Evolutionary conservation across 2,888 invertebrate species (phyloP).

Genomic region (Mythimna loreyi): DNA sequence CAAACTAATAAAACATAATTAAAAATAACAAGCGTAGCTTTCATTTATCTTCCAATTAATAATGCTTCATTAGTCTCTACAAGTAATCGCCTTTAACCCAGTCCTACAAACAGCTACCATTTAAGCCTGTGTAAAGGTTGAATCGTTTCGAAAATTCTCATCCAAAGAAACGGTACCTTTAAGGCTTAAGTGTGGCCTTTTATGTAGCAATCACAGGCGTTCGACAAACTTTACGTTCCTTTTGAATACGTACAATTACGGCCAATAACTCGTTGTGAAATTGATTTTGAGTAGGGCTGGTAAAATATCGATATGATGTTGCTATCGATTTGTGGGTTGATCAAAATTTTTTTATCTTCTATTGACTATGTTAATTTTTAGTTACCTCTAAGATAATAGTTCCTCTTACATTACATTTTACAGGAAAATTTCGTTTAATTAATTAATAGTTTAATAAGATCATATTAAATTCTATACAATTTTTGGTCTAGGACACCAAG

Average conservation of each 20-base stretch:
- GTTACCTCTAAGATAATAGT: no score
- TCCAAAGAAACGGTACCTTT: constrained; percentile 73
- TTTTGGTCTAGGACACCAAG: no score
- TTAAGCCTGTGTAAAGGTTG: constrained; percentile 68
- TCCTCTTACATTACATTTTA: no score
- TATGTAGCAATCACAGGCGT: constrained; percentile 81
- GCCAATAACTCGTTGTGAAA: constrained; percentile 78
- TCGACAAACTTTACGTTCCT: constrained; percentile 79
- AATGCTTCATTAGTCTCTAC: constrained; percentile 27
- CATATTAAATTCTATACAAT: no score
- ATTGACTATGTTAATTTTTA: not conserved
- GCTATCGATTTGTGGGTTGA: constrained; percentile 20
- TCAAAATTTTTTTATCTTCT: not conserved
- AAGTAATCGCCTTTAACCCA: constrained; percentile 15
- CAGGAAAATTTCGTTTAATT: no score
- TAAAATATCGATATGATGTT: constrained; percentile 17
- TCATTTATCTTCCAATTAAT: not conserved
- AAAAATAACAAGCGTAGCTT: not conserved
- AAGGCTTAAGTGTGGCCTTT: constrained; percentile 72
- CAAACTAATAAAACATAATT: not conserved
- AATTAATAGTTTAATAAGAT: no score
- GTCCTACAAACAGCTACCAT: constrained; percentile 49
- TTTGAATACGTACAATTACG: constrained; percentile 83
- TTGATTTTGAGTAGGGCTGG: constrained; percentile 74
- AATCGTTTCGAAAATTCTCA: constrained; percentile 66